These are phyloP conservation scores for Drosophila merina DNA, from an alignment of 2,888 invertebrate genomes.

Conservation along the genomic window DNA sequence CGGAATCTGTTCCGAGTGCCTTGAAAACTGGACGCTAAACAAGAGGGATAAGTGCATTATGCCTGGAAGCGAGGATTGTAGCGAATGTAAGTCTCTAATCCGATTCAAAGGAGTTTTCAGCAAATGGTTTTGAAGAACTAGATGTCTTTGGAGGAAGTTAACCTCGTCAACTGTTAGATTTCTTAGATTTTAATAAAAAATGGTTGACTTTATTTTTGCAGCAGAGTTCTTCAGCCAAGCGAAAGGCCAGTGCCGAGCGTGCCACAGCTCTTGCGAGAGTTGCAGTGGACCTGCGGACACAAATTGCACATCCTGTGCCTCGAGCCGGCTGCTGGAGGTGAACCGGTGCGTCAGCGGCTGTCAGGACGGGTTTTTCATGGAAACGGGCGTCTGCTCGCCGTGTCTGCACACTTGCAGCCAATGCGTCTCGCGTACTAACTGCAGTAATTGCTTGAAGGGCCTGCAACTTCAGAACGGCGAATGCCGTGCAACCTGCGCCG, in stretches of 20 bases:
- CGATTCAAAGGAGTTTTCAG: neutral
- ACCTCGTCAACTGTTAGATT: too few species aligned
- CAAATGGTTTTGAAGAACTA: too few species aligned
- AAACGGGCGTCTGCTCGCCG: conserved; percentile 89
- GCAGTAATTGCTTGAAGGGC: conserved; percentile 91
- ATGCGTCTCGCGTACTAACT: conserved; percentile 91
- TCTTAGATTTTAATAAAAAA: too few species aligned
- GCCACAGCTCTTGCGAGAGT: conserved; percentile 92
- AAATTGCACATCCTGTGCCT: conserved; percentile 90
- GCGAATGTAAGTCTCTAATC: conserved; percentile 85
- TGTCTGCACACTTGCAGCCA: conserved; percentile 92
- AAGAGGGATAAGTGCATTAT: conserved; percentile 91
- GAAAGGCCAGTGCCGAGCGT: conserved; percentile 90
- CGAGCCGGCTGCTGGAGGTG: conserved; percentile 89
- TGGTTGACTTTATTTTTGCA: conserved; percentile 70
- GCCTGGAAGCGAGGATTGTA: conserved; percentile 89
- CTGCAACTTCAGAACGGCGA: conserved; percentile 92
- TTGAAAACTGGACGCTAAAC: conserved; percentile 90
- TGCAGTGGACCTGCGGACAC: conserved; percentile 91
- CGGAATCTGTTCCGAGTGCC: conserved; percentile 90
- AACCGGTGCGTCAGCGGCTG: conserved; percentile 91
- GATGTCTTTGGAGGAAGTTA: too few species aligned
- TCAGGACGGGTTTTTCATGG: conserved; percentile 90
- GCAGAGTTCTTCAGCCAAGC: conserved; percentile 90
- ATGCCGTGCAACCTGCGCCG: conserved; percentile 91